Evolutionary conservation across 1,140 invertebrate genomes (phyloP), one percentile per base, ranked within the genome.

Genomic region (Armadillidium nasatum): DNA sequence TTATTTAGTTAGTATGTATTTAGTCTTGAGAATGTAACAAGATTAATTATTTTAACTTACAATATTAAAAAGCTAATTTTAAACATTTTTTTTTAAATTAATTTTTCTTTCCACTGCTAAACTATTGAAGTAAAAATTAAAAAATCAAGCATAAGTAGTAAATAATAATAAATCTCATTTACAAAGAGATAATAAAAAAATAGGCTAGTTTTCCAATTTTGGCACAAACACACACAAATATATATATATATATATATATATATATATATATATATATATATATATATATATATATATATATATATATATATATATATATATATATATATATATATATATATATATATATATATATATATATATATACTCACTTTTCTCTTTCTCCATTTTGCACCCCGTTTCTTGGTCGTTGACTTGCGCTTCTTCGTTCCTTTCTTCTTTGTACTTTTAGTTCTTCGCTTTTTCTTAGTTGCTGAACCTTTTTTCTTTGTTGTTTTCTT

Each of bases 401-500:
- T 60, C 50, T 60, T 60, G 11, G 50, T 60, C 50, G 50, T 60
- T 19, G 50, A 15, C 50, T 60, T 60, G 11, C 50, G 50, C 19
- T 60, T 60, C 19, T 60, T 60, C 4, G 50, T 19, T 13, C 50
- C 50, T 7, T 60, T 60, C 50, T 19, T 60, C 50, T 60, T 60
- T 15, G 19, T 19, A 7, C 2, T 19, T 60, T 60, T 60, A 15
- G 50, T 60, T 19, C 7, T 60, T 60, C 50, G 11, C 7, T 60
- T 60, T 60, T 7, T 60, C 7, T 60, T 60, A 15, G 50, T 60
- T 19, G 50, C 4, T 19, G n/a, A n/a, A n/a, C 33, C 33, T 33
- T 60, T 60, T 60, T 60, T 60, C 50, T 60, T 60, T 60, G 50
- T 60, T 13, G 50, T 60, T 60, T 60, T 60, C 19, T 19, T 60